phyloP scores from a whole-genome alignment of 1,140 invertebrate species.

The Spodoptera frugiperda region DNA sequence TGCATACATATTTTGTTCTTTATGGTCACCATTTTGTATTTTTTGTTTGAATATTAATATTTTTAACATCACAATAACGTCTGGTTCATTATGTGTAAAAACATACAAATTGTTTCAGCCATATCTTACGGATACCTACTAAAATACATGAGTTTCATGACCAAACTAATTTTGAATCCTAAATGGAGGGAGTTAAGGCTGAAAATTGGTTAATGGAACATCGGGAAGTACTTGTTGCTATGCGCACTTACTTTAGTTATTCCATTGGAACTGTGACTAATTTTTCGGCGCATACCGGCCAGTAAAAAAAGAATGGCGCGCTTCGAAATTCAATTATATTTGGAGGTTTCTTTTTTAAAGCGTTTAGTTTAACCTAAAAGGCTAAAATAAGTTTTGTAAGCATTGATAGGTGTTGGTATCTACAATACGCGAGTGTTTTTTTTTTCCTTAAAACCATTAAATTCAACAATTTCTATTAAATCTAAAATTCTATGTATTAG shows the following conservation, averaged over 20 bases:
- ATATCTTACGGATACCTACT: neutral
- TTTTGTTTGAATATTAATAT: constrained; percentile 2
- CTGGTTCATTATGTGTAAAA: constrained; percentile 4
- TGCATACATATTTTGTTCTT: too few relatives aligned
- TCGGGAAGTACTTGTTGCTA: constrained; percentile 41
- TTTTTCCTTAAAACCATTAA: too few relatives aligned
- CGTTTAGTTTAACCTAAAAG: too few relatives aligned
- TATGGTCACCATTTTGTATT: neutral
- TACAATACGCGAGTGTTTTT: too few relatives aligned
- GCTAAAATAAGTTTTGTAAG: too few relatives aligned
- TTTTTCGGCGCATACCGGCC: constrained; percentile 26
- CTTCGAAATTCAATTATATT: constrained; percentile 37
- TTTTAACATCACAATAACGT: constrained; percentile 17
- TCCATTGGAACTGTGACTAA: constrained; percentile 36
- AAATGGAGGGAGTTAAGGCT: neutral
- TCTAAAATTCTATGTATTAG: too few relatives aligned
- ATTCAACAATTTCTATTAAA: too few relatives aligned
- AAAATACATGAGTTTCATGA: neutral
- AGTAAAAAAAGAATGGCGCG: constrained; percentile 1
- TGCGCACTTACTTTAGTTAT: constrained; percentile 26
- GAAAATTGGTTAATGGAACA: neutral
- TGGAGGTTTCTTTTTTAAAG: neutral
- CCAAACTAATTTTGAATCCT: constrained; percentile 5
- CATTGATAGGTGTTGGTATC: too few relatives aligned
- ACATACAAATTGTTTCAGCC: constrained; percentile 33